A percentile compares a stretch with the other conserved stretches of the same genome.
Evolutionary conservation across 2,888 invertebrate genomes (phyloP).

Genomic region (Patella depressa): DNA sequence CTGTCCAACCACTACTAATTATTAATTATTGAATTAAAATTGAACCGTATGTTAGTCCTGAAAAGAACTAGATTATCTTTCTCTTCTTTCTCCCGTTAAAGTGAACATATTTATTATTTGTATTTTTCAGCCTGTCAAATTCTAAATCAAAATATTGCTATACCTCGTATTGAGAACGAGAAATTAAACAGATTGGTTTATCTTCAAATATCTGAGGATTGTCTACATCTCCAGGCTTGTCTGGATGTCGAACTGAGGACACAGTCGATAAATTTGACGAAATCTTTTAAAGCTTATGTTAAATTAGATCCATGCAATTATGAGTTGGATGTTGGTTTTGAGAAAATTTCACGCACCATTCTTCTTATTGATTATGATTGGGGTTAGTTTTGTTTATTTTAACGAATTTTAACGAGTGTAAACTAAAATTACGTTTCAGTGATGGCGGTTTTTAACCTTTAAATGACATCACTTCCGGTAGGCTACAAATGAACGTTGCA

Average conservation of each 20-base stretch:
- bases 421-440: too few species aligned
- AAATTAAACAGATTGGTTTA: not conserved
- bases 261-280: not conserved
- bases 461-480: too few species aligned
- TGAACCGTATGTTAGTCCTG: too few species aligned
- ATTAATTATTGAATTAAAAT: too few species aligned
- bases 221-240: not conserved
- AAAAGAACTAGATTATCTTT: too few species aligned
- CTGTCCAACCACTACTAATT: too few species aligned
- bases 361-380: constrained; percentile 11
- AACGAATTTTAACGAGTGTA: too few species aligned
- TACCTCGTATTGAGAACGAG: not conserved
- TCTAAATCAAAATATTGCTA: not conserved
- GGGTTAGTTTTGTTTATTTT: not conserved
- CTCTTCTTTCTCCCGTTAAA: too few species aligned
- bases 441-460: too few species aligned
- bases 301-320: not conserved
- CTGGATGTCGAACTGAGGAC: constrained; percentile 19
- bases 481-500: too few species aligned
- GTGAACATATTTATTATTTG: not conserved
- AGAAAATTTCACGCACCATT: not conserved
- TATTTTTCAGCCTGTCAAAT: constrained; percentile 8
- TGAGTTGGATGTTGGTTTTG: not conserved
- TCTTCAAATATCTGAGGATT: not conserved
- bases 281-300: not conserved